Evolutionary conservation across 2,797 vertebrate species (phyloP).

Genomic region (Falco cherrug): DNA sequence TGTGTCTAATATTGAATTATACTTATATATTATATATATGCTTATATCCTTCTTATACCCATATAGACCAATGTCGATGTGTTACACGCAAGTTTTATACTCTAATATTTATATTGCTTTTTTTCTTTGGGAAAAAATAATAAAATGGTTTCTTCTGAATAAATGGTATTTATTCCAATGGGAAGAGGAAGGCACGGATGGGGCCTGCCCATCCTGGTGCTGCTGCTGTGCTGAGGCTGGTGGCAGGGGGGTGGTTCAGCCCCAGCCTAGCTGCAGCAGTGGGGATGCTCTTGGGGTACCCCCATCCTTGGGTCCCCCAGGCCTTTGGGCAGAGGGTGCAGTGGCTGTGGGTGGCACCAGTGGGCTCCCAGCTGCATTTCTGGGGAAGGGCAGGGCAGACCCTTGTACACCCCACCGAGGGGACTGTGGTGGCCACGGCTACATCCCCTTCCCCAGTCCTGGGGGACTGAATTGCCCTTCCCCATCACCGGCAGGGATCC

Average conservation of each 20-base stretch:
- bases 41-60: slow-evolving; percentile 84
- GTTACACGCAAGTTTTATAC: slow-evolving; percentile 98
- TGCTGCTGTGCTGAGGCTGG: not conserved
- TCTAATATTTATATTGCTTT: slow-evolving; percentile 99
- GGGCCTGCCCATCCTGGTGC: fast-evolving
- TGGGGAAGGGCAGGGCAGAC: not conserved
- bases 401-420: not conserved
- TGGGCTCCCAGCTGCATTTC: not conserved
- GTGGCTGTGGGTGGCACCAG: not conserved
- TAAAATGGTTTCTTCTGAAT: slow-evolving; percentile 92
- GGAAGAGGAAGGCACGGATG: not conserved
- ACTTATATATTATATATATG: slow-evolving; percentile 82
- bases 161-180: slow-evolving; percentile 11
- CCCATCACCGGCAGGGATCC: not conserved
- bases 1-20: slow-evolving; percentile 79
- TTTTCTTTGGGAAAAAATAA: slow-evolving; percentile 95
- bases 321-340: not conserved
- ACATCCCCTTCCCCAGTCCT: not conserved
- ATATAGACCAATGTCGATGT: slow-evolving; percentile 84
- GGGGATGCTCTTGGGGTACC: not conserved
- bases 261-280: not conserved
- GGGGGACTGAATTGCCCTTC: not conserved
- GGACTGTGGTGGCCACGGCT: fast-evolving
- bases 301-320: fast-evolving
- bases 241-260: fast-evolving